Conservation (phyloP, 1,140 invertebrate species). For the Conopomorpha cramerella region DNA sequence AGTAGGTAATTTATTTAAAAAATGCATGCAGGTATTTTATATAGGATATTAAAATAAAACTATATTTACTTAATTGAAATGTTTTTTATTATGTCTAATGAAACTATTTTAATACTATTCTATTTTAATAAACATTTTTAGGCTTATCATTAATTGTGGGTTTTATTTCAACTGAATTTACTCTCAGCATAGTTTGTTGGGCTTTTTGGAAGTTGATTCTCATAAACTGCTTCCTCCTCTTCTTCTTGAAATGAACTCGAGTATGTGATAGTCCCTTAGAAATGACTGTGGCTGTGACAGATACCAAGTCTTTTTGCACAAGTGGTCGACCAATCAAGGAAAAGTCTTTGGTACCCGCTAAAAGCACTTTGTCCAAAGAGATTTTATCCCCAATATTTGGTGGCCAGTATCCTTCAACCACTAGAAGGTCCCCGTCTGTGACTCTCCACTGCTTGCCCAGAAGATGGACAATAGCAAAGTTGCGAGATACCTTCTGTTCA, state of each 20-base stretch:
- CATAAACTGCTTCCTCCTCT: slow-evolving; percentile 76
- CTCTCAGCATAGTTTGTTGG: slow-evolving; percentile 75
- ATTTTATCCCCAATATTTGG: slow-evolving; percentile 83
- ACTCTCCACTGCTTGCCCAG: slow-evolving; percentile 86
- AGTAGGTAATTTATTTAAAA: too few species aligned
- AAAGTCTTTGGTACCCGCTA: slow-evolving; percentile 85
- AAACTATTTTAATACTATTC: too few species aligned
- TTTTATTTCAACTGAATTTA: slow-evolving; percentile 67
- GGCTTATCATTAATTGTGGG: slow-evolving; percentile 38
- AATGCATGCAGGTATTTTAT: too few species aligned
- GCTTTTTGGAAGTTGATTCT: slow-evolving; percentile 74
- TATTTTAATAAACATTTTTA: slow-evolving; percentile 36
- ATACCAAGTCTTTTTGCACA: slow-evolving; percentile 74
- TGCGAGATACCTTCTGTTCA: slow-evolving; percentile 65
- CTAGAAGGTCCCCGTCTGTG: slow-evolving; percentile 83
- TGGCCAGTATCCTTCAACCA: slow-evolving; percentile 83
- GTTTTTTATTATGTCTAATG: too few species aligned
- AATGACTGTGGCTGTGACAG: slow-evolving; percentile 83
- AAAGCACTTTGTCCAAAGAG: slow-evolving; percentile 83
- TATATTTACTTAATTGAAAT: too few species aligned
- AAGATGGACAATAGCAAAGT: slow-evolving; percentile 87
- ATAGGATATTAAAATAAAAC: too few species aligned
- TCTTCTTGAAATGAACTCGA: slow-evolving; percentile 76
- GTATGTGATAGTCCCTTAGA: slow-evolving; percentile 88
- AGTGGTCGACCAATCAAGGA: slow-evolving; percentile 83